Evolutionary conservation across 2,797 vertebrate species (phyloP), one percentile per base, ranked within the genome.

Genomic region (Centroberyx gerrardi): DNA sequence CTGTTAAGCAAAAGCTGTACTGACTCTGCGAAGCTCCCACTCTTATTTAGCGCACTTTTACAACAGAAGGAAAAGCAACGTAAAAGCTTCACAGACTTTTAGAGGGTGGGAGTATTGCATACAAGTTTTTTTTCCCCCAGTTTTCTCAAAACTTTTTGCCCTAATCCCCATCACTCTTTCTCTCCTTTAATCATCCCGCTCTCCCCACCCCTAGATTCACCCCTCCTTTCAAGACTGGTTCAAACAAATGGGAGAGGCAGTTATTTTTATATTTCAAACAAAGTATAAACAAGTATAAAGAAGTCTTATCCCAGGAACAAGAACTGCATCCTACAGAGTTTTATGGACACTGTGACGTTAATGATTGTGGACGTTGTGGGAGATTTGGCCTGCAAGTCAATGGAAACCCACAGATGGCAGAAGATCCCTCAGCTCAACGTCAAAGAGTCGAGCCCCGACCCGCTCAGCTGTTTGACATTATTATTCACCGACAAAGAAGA

Each of bases 181-280:
- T 58, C 12, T n/a, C 13, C 66, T 60, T 48, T 55, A 46, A 48
- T 40, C 55, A 36, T 13, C 28, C 49, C 17, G 17, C 18, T 62
- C 54, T 68, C 59, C 69, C 52, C 29, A 2, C 70, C 62, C 51
- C 17, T 40, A 75, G 48, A 46, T 22, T 75, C 69, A 84, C 73
- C 62, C 2, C 4, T 60, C n/a, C 28, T 48, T 60, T 64, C 27
- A 73, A 68, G 31, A 78, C 62, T 68, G 52, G 56, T 71, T 74
- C 65, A 61, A 54, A 78, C 42, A 82, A 68, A 82, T 15, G 62
- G 61, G 55, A 80, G 62, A 74, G 55, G 72, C 78, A 81, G 17
- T 85, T 92, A 88, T 94, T 95, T 95, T 93, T 93, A 80, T 91
- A 93, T 86, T 87, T 74, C 22, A 22, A 22, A 85, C 87, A 83